Evolutionary conservation across 2,797 vertebrate species (phyloP), one percentile per base, ranked within the genome.

Genomic region (Pipistrellus kuhlii): DNA sequence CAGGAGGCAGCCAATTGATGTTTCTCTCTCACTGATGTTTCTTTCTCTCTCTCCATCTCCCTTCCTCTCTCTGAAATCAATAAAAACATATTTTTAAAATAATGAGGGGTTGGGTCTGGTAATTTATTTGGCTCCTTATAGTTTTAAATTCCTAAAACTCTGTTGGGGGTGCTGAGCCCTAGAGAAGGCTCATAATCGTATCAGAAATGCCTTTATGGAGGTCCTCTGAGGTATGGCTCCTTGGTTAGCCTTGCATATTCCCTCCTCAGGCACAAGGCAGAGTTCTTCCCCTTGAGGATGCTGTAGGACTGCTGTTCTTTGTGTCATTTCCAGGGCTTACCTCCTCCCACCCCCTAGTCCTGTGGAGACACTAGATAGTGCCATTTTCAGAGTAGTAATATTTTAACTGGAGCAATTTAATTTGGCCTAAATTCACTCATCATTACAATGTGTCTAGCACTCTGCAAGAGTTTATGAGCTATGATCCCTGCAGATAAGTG

Each of bases 321-420:
- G 20, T 73, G 7, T 30, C 25, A 44, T 59, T 44, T 88, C 9
- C 21, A 8, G 73, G 38, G 41, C 44, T 76, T 1, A 0, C 4
- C 21, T 85, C 21, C 30, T 64, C 4, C n/a, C 25, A 62, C 11
- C 18, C 25, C 55, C 8, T 6, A 18, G 68, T 64, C 87, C 64
- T 0, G 0, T 80, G 66, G 59, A 44, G 72, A 71, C 13, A 55
- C 41, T 25, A 80, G 73, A 59, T 38, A 8, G 38, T 53, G 27
- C 13, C 15, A 9, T 73, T 92, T 96, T 82, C 44, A 73, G 69
- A 2, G 38, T 11, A 85, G 53, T 62, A 46, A 41, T 92, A 57
- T 86, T 88, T 93, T 88, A 92, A 85, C 44, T 64, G 89, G 20
- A 53, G 88, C 82, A 82, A 73, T 81, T 92, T 14, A 59, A 27